phyloP scores from a whole-genome alignment of 92 coral and sea anemone species.

The Actinernus sp. region DNA sequence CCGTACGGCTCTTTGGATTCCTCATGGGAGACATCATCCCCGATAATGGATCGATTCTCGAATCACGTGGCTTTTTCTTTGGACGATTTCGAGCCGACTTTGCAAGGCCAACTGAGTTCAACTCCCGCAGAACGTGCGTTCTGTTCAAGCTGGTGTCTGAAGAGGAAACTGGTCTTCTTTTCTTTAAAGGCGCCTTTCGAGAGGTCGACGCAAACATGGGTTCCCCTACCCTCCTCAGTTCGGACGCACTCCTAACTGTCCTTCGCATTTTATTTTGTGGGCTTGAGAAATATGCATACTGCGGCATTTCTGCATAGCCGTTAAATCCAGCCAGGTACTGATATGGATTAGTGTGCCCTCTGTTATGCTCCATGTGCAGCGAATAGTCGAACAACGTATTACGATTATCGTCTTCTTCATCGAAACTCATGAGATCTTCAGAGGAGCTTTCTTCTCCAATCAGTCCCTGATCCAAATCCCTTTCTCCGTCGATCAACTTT shows the following conservation, averaged over 20 bases:
- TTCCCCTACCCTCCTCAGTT: conserved; percentile 25
- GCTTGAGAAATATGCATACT: not conserved
- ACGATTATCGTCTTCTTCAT: conserved; percentile 20
- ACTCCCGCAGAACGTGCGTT: conserved; percentile 36
- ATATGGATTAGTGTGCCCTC: conserved; percentile 9
- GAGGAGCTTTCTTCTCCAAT: conserved; percentile 20
- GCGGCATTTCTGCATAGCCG: conserved; percentile 29
- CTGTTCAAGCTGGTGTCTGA: conserved; percentile 39
- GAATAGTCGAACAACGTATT: conserved; percentile 25
- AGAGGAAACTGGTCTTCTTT: not conserved
- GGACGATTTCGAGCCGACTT: not conserved
- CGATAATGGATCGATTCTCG: conserved; percentile 38
- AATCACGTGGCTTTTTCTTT: conserved; percentile 9
- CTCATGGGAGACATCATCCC: conserved; percentile 35
- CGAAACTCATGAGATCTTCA: conserved; percentile 35
- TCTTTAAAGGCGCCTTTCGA: not conserved
- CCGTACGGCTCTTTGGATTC: not conserved
- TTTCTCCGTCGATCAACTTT: not conserved
- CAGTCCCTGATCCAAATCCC: conserved; percentile 3
- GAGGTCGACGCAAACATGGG: not conserved
- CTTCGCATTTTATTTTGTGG: conserved; percentile 22
- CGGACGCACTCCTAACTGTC: conserved; percentile 26
- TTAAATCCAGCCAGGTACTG: conserved; percentile 20
- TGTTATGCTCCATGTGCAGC: conserved; percentile 23
- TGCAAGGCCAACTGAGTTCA: conserved; percentile 24